Evolutionary conservation across 2,888 invertebrate species (phyloP).

Genomic region (Microctonus hyperodae): DNA sequence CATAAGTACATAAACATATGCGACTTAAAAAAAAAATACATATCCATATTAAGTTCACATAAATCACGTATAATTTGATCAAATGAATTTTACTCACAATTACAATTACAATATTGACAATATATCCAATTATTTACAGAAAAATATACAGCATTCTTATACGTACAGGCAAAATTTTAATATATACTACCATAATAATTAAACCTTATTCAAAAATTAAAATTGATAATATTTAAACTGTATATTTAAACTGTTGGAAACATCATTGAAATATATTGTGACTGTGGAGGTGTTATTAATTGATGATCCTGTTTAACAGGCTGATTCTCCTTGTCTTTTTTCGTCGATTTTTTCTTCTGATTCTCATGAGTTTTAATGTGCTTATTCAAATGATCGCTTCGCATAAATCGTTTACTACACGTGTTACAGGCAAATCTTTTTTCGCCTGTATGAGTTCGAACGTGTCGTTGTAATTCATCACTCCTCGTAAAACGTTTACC

Average conservation of each 20-base stretch:
- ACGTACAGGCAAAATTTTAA: background rate
- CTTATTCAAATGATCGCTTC: constrained; percentile 93
- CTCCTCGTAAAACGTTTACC: constrained; percentile 91
- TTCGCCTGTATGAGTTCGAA: constrained; percentile 89
- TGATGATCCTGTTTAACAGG: constrained; percentile 30
- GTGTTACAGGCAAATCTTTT: constrained; percentile 85
- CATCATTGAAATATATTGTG: constrained; percentile 28
- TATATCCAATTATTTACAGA: background rate
- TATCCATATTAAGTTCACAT: too few relatives aligned
- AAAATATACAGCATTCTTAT: background rate
- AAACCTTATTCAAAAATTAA: background rate
- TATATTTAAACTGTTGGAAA: constrained; percentile 32
- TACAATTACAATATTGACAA: background rate
- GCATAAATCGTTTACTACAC: constrained; percentile 91
- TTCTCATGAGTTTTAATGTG: constrained; percentile 89
- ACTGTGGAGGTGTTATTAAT: constrained; percentile 19
- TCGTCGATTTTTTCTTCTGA: constrained; percentile 65
- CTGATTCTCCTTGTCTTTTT: constrained; percentile 63
- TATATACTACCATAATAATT: background rate
- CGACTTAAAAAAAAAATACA: too few relatives aligned
- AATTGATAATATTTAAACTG: constrained; percentile 18
- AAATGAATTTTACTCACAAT: too few relatives aligned
- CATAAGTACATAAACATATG: too few relatives aligned
- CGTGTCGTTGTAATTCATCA: constrained; percentile 83
- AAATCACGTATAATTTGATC: too few relatives aligned